A percentile compares a stretch with the other conserved stretches of the same genome.
Conservation (phyloP, 2,797 vertebrate genomes). For the Anabacerthia variegaticeps region DNA sequence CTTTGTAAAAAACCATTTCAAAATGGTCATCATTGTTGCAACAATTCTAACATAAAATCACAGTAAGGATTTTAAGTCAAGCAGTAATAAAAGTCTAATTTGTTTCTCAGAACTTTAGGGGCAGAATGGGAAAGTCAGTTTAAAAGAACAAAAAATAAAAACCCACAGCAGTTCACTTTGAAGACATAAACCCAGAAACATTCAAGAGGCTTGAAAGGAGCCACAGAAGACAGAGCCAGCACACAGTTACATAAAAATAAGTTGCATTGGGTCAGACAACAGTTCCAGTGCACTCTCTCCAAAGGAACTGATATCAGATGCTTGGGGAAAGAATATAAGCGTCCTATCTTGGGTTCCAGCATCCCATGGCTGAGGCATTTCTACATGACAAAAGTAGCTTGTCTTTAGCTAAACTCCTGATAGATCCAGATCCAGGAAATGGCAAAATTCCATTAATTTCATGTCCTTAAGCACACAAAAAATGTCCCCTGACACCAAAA, state of each 20-base stretch:
- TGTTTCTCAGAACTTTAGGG: not conserved
- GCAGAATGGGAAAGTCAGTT: not conserved
- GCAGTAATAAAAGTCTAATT: not conserved
- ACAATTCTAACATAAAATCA: not conserved
- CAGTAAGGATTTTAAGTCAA: not conserved
- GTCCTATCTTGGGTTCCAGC: not conserved
- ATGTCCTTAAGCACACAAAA: not conserved
- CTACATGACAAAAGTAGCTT: not conserved
- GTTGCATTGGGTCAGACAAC: not conserved
- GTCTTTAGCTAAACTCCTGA: not conserved
- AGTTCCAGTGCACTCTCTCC: not conserved
- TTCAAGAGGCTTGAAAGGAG: not conserved
- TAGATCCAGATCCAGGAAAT: not conserved
- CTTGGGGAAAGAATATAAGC: not conserved
- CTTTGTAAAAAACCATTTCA: not conserved
- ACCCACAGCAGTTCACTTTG: not conserved
- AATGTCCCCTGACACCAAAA: not conserved
- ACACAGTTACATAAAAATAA: not conserved
- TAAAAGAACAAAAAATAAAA: not conserved
- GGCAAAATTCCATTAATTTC: not conserved
- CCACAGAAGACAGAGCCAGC: not conserved
- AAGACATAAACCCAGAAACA: not conserved
- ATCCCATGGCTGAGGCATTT: not conserved
- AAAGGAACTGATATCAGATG: not conserved
- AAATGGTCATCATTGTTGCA: not conserved